Evolutionary conservation across 2,888 invertebrate species (phyloP).

Genomic region (Hirtodrosophila alboralis): DNA sequence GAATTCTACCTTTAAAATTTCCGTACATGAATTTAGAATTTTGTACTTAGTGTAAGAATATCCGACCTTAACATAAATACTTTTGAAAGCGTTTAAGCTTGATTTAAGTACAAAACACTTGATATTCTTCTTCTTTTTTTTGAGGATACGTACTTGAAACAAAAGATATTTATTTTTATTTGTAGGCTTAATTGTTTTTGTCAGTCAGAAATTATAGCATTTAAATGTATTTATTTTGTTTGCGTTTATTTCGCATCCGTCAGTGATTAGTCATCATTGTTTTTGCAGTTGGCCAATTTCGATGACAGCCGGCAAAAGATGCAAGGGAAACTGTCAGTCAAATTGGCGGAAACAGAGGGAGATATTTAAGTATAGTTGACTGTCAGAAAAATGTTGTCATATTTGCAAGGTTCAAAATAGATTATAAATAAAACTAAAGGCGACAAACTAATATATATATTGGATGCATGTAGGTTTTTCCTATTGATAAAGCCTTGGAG

Average conservation of each 20-base stretch:
- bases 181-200: slow-evolving; percentile 20
- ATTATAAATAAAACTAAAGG: slow-evolving; percentile 14
- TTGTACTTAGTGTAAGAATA: too few relatives aligned
- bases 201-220: slow-evolving; percentile 18
- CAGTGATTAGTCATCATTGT: slow-evolving; percentile 49
- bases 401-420: slow-evolving; percentile 5
- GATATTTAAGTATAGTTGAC: background rate
- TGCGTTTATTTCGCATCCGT: slow-evolving; percentile 25
- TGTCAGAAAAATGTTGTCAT: slow-evolving; percentile 16
- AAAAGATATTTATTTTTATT: slow-evolving; percentile 5
- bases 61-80: too few relatives aligned
- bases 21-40: too few relatives aligned
- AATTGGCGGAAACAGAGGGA: background rate
- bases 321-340: too few relatives aligned
- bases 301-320: slow-evolving; percentile 32
- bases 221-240: background rate
- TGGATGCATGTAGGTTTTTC: slow-evolving; percentile 1
- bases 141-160: too few relatives aligned
- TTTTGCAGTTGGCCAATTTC: slow-evolving; percentile 47
- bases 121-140: too few relatives aligned
- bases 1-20: too few relatives aligned
- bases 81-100: too few relatives aligned
- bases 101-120: too few relatives aligned
- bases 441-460: slow-evolving; percentile 19
- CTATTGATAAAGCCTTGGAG: slow-evolving; percentile 17